Percentiles rank a stretch among this genome's conserved stretches.
Conservation (phyloP, 2,113 vertebrate species). For the Sardina pilchardus region DNA sequence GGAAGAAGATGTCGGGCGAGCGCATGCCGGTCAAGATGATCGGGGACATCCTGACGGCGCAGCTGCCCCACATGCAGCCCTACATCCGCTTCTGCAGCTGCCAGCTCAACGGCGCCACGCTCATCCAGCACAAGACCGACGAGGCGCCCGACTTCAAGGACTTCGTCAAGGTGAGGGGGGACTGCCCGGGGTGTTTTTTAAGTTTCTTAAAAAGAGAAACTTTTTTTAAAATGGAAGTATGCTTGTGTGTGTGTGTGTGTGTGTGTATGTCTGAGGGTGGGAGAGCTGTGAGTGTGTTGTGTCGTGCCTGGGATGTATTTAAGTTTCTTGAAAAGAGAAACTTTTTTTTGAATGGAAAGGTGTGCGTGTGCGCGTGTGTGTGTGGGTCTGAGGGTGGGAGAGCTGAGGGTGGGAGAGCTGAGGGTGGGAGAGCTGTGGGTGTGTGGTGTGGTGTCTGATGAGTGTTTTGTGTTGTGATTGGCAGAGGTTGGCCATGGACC, state of each 20-base stretch:
- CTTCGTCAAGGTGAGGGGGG: constrained; percentile 84
- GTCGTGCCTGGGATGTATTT: too few relatives aligned
- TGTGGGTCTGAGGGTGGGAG: background rate
- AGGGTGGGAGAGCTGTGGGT: background rate
- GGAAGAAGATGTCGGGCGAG: constrained; percentile 99
- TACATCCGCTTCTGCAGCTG: constrained; percentile 99
- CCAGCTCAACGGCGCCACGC: constrained; percentile 93
- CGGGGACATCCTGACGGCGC: constrained; percentile 94
- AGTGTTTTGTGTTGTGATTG: constrained; percentile 19
- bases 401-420: too few relatives aligned
- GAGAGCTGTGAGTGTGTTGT: background rate
- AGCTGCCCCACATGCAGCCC: constrained; percentile 98
- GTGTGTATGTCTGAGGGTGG: background rate
- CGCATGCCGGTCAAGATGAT: constrained; percentile 99
- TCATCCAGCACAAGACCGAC: constrained; percentile 97
- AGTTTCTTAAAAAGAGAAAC: too few relatives aligned
- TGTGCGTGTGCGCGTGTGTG: background rate
- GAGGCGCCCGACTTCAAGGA: constrained; percentile 96
- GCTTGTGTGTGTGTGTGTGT: too few relatives aligned
- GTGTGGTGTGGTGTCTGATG: background rate
- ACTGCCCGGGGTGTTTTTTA: too few relatives aligned
- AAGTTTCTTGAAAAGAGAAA: too few relatives aligned
- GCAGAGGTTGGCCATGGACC: constrained; percentile 97
- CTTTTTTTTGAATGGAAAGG: too few relatives aligned
- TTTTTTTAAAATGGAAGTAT: too few relatives aligned